A percentile compares a stretch with the other conserved stretches of the same genome.
These are phyloP conservation scores for Centropus unirufus DNA, from an alignment of 2,113 vertebrate species.

Conservation along the genomic window DNA sequence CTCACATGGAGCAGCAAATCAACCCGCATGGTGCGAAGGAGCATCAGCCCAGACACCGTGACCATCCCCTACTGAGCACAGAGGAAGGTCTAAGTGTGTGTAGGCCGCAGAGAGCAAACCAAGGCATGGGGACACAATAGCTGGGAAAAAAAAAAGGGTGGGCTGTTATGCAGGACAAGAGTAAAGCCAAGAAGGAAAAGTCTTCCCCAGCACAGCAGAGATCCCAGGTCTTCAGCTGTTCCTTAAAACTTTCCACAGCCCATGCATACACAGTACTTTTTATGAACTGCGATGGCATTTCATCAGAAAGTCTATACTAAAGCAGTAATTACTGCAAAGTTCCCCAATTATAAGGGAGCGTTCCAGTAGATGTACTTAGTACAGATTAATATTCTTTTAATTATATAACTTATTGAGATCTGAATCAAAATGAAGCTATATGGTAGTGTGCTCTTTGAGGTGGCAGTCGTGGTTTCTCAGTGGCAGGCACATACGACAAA, in stretches of 20 bases:
- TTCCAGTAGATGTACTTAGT: background rate
- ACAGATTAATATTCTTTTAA: slow-evolving; percentile 48
- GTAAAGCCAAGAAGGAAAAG: background rate
- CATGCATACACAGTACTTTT: background rate
- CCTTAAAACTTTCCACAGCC: background rate
- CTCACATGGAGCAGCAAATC: background rate
- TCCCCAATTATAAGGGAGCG: background rate
- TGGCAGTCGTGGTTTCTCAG: background rate
- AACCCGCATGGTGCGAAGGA: background rate
- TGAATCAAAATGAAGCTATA: slow-evolving; percentile 18
- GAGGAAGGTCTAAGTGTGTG: background rate
- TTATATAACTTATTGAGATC: background rate
- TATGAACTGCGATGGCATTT: background rate
- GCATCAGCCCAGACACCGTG: background rate
- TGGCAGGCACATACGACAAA: background rate
- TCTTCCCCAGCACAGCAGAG: background rate
- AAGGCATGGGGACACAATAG: background rate
- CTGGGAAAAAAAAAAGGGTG: background rate
- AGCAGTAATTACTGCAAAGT: slow-evolving; percentile 35
- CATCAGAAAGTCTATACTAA: slow-evolving; percentile 5
- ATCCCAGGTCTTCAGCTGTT: background rate
- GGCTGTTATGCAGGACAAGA: background rate
- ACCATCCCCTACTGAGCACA: background rate
- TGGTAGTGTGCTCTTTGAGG: background rate
- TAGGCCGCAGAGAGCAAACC: background rate